phyloP scores from a whole-genome alignment of 2,888 invertebrate species.

The Alviniconcha strummeri region DNA sequence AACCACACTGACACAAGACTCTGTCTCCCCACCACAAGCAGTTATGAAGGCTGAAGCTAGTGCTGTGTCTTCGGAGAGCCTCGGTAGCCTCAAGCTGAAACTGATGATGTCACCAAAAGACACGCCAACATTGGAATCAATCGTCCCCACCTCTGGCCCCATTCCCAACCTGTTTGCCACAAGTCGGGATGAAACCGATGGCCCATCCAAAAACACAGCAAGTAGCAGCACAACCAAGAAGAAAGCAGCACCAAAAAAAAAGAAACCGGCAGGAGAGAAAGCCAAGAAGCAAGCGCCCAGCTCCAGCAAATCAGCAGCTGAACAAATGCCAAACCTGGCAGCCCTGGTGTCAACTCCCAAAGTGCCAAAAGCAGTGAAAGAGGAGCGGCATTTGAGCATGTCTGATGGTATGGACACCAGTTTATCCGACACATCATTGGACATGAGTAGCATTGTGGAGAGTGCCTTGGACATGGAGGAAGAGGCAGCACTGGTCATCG shows the following conservation, averaged over 20 bases:
- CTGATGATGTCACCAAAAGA: constrained; percentile 46
- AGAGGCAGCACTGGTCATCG: constrained; percentile 53
- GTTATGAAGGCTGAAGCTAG: constrained; percentile 16
- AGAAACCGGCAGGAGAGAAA: constrained; percentile 34
- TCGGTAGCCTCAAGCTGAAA: constrained; percentile 48
- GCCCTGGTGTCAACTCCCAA: constrained; percentile 30
- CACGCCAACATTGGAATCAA: background rate
- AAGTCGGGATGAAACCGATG: constrained; percentile 25
- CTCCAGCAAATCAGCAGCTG: constrained; percentile 36
- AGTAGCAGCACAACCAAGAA: constrained; percentile 19
- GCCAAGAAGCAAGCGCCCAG: constrained; percentile 39
- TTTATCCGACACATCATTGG: constrained; percentile 17
- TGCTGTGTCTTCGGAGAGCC: constrained; percentile 41
- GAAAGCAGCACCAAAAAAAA: constrained; percentile 28
- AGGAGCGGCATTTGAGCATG: constrained; percentile 28
- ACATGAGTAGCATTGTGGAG: constrained; percentile 35
- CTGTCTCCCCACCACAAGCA: background rate
- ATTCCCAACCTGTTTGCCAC: constrained; percentile 5
- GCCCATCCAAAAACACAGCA: background rate
- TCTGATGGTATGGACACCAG: constrained; percentile 28
- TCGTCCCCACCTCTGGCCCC: constrained; percentile 14
- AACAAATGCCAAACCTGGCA: constrained; percentile 47
- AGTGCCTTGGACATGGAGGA: constrained; percentile 40
- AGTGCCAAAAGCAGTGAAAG: constrained; percentile 24
- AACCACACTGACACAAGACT: constrained; percentile 2